Base-by-base conservation (phyloP, 2,888 invertebrate genomes). In the Ariolimax columbianus region DNA sequence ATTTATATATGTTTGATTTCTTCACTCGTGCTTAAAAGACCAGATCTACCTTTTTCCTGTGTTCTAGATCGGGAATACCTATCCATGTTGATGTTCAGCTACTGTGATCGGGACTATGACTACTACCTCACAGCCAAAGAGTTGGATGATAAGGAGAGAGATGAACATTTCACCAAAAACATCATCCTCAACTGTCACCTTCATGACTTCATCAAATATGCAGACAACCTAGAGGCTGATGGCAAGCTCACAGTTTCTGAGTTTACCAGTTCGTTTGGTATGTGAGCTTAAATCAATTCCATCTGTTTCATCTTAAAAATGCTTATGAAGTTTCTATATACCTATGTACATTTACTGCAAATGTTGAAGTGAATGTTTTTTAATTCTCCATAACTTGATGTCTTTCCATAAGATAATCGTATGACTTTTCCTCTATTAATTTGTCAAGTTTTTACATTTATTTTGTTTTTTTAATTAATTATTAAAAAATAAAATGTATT, bases 191-290 rank as follows among this genome's bases (percentile, higher is more conserved):
- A 96, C 68, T 97, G 97, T 92, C 95, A 95, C 11, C 94, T 97
- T 83, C 95, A 95, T 6, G 96, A 96, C 92, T 95, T 97, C 95
- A 95, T 96, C 85, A 95, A 95, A 87, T 96, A 95, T 94, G 96
- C 97, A 91, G 96, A 97, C 91, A 94, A 95, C 6, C 96, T 88
- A 23, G 88, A 96, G 91, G n/a, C 78, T 63, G 95, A 95, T 89
- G 94, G 96, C 75, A 96, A 96, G 92, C 95, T 96, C 89, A 89
- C 91, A 33, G 87, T 91, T 26, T 96, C 96, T 90, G 96, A 97
- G 93, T 96, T 97, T 94, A 96, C 96, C 93, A 95, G 96, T 89
- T 96, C 96, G 85, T 97, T 97, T 94, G 96, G 96, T 95, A 96
- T 72, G 81, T 55, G 19, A 72, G 51, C 2, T 70, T 23, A 38